phyloP scores from a whole-genome alignment of 2,797 vertebrate genomes.

The Todus mexicanus region DNA sequence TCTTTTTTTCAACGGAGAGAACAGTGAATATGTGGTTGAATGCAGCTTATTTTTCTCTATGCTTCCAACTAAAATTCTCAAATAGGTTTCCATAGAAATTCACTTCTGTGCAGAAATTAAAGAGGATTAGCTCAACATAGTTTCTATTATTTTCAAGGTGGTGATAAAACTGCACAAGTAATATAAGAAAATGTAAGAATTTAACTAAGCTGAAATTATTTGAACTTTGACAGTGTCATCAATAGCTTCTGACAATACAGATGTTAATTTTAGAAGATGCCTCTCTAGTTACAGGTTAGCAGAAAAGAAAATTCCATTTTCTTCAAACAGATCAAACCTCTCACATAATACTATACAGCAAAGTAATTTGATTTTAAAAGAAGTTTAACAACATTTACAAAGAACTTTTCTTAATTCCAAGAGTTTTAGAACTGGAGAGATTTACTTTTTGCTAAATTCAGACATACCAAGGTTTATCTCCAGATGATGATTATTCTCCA shows the following conservation, averaged over 20 bases:
- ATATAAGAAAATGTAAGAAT: not conserved
- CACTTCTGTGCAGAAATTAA: not conserved
- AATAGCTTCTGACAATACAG: not conserved
- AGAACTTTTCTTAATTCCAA: not conserved
- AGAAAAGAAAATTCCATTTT: not conserved
- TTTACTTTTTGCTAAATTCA: not conserved
- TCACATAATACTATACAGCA: not conserved
- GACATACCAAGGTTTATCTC: not conserved
- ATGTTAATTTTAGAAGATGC: not conserved
- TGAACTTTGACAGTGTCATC: not conserved
- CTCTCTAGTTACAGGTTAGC: not conserved
- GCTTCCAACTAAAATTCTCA: not conserved
- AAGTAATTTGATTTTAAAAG: not conserved
- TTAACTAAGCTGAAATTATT: not conserved
- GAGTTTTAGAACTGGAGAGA: not conserved
- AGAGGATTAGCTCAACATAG: fast-evolving
- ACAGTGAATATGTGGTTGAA: not conserved
- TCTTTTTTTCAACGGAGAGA: not conserved
- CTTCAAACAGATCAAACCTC: not conserved
- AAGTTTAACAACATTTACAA: not conserved
- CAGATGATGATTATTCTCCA: not conserved
- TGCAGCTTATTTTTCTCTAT: not conserved
- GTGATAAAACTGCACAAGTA: not conserved
- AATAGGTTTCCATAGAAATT: not conserved
- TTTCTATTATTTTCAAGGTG: not conserved